A percentile compares a stretch with the other conserved stretches of the same genome.
Evolutionary conservation across 2,888 invertebrate genomes (phyloP).

Genomic region (Deilephila porcellus): DNA sequence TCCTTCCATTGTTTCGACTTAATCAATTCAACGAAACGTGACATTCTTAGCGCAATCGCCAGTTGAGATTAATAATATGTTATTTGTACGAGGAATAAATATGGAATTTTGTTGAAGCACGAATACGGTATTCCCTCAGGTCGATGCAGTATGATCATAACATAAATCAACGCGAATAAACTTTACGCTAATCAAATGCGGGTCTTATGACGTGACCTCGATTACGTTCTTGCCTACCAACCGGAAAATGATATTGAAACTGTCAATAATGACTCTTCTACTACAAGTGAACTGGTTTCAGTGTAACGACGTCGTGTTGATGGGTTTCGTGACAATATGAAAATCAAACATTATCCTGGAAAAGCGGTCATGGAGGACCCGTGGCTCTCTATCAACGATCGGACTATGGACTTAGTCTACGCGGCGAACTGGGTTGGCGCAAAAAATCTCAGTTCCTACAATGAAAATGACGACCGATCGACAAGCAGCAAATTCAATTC

Average conservation of each 20-base stretch:
- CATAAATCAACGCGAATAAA: slow-evolving; percentile 25
- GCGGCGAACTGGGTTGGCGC: slow-evolving; percentile 94
- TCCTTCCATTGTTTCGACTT: slow-evolving; percentile 51
- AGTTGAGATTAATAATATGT: slow-evolving; percentile 32
- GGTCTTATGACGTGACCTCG: background rate
- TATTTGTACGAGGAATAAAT: slow-evolving; percentile 30
- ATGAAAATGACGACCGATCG: slow-evolving; percentile 65
- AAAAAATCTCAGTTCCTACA: slow-evolving; percentile 79
- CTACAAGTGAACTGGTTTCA: background rate
- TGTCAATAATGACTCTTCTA: slow-evolving; percentile 34
- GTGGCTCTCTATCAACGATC: slow-evolving; percentile 87
- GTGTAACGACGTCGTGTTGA: slow-evolving; percentile 34
- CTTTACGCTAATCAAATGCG: background rate
- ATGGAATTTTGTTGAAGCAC: slow-evolving; percentile 48
- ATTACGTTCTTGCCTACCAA: slow-evolving; percentile 11
- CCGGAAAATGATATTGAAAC: slow-evolving; percentile 57
- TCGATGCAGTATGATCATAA: slow-evolving; percentile 24
- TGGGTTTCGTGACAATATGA: slow-evolving; percentile 84
- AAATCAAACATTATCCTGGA: slow-evolving; percentile 93
- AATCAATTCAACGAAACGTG: slow-evolving; percentile 44
- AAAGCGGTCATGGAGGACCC: slow-evolving; percentile 92
- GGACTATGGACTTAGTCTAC: slow-evolving; percentile 90
- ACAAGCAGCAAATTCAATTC: slow-evolving; percentile 74
- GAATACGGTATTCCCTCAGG: slow-evolving; percentile 13
- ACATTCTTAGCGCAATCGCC: slow-evolving; percentile 41